A percentile compares a stretch with the other conserved stretches of the same genome.
Evolutionary conservation across 2,113 vertebrate genomes (phyloP).

Genomic region (Microtus ochrogaster): DNA sequence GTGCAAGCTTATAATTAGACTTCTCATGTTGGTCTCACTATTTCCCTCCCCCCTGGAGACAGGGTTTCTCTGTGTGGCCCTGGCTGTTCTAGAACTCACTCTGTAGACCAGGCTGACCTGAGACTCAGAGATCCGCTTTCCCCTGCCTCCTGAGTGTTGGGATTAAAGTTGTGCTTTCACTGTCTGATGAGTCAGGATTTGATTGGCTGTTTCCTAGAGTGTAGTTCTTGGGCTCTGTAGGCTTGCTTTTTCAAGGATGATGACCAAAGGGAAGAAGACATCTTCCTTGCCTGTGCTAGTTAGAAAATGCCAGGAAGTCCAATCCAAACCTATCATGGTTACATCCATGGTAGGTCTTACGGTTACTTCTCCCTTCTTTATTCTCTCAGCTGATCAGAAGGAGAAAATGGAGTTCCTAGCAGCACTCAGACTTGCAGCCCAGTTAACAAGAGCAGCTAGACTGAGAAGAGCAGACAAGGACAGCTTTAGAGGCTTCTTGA

Average conservation of each 20-base stretch:
- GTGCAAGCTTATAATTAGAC: not conserved
- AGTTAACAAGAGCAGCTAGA: not conserved
- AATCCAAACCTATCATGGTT: not conserved
- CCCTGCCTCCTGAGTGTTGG: too few species aligned
- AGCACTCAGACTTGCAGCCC: not conserved
- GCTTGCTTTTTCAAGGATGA: slow-evolving; percentile 42
- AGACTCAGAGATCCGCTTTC: too few species aligned
- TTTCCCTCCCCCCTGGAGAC: not conserved
- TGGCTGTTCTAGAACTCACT: too few species aligned
- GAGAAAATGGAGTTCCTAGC: not conserved
- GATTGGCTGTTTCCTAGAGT: slow-evolving; percentile 4
- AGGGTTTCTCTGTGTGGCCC: too few species aligned
- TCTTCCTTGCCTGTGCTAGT: not conserved
- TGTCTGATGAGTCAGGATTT: slow-evolving; percentile 6
- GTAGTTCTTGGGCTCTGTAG: not conserved
- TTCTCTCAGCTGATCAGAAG: not conserved
- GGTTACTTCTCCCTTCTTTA: not conserved
- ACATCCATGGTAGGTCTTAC: not conserved
- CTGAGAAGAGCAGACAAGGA: not conserved
- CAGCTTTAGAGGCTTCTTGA: not conserved
- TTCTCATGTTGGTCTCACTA: not conserved
- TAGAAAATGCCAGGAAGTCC: slow-evolving; percentile 16
- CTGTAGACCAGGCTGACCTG: too few species aligned
- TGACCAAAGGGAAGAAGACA: not conserved
- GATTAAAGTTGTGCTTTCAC: not conserved